These are phyloP conservation scores for Apomyelois bistriatella DNA, from an alignment of 2,888 invertebrate genomes.

Conservation along the genomic window DNA sequence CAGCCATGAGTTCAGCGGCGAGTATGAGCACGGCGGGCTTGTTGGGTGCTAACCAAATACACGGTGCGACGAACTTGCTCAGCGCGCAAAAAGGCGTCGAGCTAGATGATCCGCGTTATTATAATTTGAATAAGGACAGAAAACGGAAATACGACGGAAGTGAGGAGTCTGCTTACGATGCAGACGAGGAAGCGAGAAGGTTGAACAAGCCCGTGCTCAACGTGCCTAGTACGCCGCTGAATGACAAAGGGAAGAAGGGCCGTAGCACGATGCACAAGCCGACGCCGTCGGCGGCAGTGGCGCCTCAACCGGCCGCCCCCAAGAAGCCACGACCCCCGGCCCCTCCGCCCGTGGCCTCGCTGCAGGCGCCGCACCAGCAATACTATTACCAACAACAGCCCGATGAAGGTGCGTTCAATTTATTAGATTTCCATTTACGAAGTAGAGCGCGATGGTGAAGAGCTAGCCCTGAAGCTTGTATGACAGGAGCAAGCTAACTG, in stretches of 20 bases:
- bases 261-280: slow-evolving; percentile 54
- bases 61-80: slow-evolving; percentile 55
- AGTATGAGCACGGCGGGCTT: slow-evolving; percentile 65
- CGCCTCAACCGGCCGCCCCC: slow-evolving; percentile 69
- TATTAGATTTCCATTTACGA: slow-evolving; percentile 79
- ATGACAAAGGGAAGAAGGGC: slow-evolving; percentile 70
- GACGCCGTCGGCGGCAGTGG: slow-evolving; percentile 61
- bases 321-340: slow-evolving; percentile 71
- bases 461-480: slow-evolving; percentile 80
- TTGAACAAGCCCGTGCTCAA: slow-evolving; percentile 74
- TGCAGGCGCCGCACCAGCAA: slow-evolving; percentile 72
- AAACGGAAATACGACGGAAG: slow-evolving; percentile 85
- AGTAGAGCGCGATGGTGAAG: slow-evolving; percentile 81
- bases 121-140: slow-evolving; percentile 85
- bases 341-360: slow-evolving; percentile 66
- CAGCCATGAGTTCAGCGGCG: slow-evolving; percentile 56
- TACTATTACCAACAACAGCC: slow-evolving; percentile 80
- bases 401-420: slow-evolving; percentile 81
- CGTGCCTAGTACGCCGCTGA: slow-evolving; percentile 72
- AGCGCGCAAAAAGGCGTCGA: slow-evolving; percentile 68
- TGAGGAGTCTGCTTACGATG: slow-evolving; percentile 83
- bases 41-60: slow-evolving; percentile 68
- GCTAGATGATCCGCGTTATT: slow-evolving; percentile 86
- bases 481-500: slow-evolving; percentile 80
- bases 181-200: slow-evolving; percentile 74